Evolutionary conservation across 2,797 vertebrate species (phyloP).

Genomic region (Hydrophis major): DNA sequence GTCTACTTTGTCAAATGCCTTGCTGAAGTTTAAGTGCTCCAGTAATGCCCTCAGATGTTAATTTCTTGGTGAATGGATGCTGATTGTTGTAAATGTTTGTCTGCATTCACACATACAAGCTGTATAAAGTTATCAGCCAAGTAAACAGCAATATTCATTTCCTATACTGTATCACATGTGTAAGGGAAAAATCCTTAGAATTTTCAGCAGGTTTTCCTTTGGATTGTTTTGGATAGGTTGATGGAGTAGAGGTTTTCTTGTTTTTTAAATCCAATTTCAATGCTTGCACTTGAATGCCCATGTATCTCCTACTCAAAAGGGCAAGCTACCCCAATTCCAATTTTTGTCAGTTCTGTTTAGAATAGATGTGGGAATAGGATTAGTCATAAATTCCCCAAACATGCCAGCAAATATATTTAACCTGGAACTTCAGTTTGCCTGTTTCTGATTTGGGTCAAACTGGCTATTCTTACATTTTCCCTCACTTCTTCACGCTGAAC

Average conservation of each 20-base stretch:
- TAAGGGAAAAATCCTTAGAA: rapidly evolving
- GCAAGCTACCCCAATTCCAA: neutral
- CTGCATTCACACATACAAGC: neutral
- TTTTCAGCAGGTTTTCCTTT: neutral
- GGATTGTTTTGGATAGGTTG: neutral
- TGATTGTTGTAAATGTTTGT: neutral
- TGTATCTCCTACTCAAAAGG: neutral
- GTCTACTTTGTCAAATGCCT: too few species aligned
- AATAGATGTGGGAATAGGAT: neutral
- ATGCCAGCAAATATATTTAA: neutral
- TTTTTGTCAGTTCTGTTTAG: neutral
- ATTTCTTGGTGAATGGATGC: neutral
- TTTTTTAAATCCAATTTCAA: neutral
- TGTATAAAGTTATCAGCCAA: neutral
- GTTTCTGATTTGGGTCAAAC: neutral
- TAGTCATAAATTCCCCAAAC: neutral
- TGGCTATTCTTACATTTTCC: neutral
- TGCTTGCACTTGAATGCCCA: neutral
- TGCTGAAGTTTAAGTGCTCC: neutral
- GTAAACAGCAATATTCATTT: neutral
- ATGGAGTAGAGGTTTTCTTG: neutral
- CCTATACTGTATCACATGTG: neutral
- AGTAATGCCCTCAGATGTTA: neutral
- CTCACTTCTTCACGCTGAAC: neutral
- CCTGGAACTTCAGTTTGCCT: neutral